phyloP scores from a whole-genome alignment of 2,888 invertebrate genomes.

The Cosmorhoe ocellata region DNA sequence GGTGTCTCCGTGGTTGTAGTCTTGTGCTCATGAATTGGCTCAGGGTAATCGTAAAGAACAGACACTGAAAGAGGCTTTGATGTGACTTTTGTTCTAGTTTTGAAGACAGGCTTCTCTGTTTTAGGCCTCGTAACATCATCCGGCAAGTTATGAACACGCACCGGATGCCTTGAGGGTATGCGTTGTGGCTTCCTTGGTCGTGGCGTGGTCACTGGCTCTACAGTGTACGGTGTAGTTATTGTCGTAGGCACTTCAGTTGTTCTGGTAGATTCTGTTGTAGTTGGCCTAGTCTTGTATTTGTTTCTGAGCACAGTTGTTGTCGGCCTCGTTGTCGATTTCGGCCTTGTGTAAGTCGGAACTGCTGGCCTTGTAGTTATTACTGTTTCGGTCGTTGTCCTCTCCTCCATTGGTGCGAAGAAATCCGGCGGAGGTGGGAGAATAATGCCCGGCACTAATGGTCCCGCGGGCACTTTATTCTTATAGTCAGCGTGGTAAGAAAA shows the following conservation, averaged over 20 bases:
- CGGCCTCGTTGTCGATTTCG: constrained; percentile 60
- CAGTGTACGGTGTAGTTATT: constrained; percentile 60
- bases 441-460: constrained; percentile 94
- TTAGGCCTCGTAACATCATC: constrained; percentile 68
- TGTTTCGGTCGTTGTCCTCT: constrained; percentile 61
- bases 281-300: constrained; percentile 69
- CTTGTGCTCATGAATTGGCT: constrained; percentile 68
- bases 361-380: constrained; percentile 57
- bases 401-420: constrained; percentile 89
- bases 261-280: constrained; percentile 61
- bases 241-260: constrained; percentile 70
- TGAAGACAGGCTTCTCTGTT: constrained; percentile 71
- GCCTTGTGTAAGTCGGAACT: constrained; percentile 51
- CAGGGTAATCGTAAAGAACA: constrained; percentile 75
- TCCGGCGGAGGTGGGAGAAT: constrained; percentile 94
- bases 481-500: constrained; percentile 92
- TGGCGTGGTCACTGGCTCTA: constrained; percentile 67
- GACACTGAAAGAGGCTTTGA: constrained; percentile 76
- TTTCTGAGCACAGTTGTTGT: constrained; percentile 52
- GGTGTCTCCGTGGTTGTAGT: constrained; percentile 73
- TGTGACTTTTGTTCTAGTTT: constrained; percentile 74
- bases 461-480: constrained; percentile 89
- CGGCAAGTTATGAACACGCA: constrained; percentile 69
- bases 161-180: constrained; percentile 70
- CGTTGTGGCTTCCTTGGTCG: constrained; percentile 67